These are phyloP conservation scores for Callyntrura guangdongensis DNA, from an alignment of 2,888 invertebrate species.

Conservation along the genomic window DNA sequence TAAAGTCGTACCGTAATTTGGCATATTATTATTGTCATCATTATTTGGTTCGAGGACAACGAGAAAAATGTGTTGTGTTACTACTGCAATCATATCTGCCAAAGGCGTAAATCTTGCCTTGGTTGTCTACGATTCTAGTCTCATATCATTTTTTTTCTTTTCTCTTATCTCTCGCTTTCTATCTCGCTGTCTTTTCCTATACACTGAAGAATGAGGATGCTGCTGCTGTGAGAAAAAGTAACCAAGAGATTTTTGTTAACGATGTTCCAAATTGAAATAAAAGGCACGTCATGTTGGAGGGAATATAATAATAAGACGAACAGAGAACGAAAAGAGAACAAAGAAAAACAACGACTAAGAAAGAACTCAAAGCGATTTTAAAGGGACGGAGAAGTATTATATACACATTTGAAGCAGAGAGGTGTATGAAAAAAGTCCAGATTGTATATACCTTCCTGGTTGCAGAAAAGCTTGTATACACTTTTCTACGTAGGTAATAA, in stretches of 20 bases:
- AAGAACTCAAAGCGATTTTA: slow-evolving; percentile 32
- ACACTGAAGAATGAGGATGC: background rate
- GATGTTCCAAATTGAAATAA: slow-evolving; percentile 78
- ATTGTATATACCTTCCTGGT: slow-evolving; percentile 1
- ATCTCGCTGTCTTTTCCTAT: background rate
- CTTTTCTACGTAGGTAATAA: background rate
- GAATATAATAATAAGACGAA: slow-evolving; percentile 61
- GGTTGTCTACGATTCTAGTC: no score
- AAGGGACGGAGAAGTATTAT: slow-evolving; percentile 16
- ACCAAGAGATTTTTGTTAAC: slow-evolving; percentile 64
- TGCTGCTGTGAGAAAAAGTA: slow-evolving; percentile 31
- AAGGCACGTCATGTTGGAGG: slow-evolving; percentile 75
- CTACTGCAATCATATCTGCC: slow-evolving; percentile 56
- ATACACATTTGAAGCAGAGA: background rate
- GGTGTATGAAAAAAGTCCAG: background rate
- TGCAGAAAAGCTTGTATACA: background rate
- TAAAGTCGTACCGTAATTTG: slow-evolving; percentile 64
- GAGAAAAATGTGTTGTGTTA: slow-evolving; percentile 32
- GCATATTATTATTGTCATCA: slow-evolving; percentile 43
- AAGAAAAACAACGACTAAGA: slow-evolving; percentile 23
- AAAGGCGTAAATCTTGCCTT: slow-evolving; percentile 56
- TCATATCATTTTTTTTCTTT: slow-evolving; percentile 28
- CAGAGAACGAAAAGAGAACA: slow-evolving; percentile 20
- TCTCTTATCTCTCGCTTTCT: slow-evolving; percentile 4
- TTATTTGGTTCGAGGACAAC: slow-evolving; percentile 59